A percentile compares a stretch with the other conserved stretches of the same genome.
Evolutionary conservation across 2,888 invertebrate genomes (phyloP).

Genomic region (Euproctis similis): DNA sequence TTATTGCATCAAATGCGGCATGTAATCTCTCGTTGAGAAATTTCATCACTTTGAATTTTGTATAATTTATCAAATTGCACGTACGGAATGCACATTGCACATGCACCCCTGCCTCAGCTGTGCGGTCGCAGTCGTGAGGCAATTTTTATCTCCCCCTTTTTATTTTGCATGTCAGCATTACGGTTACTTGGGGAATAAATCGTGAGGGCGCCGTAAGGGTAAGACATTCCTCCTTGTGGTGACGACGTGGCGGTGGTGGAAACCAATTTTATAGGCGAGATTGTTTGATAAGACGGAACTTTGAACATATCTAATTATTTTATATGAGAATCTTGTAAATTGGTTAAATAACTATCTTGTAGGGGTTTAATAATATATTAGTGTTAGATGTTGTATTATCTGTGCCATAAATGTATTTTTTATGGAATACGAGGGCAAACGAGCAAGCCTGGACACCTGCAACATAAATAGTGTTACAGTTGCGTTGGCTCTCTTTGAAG

Average conservation of each 20-base stretch:
- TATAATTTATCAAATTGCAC: slow-evolving; percentile 68
- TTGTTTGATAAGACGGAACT: slow-evolving; percentile 39
- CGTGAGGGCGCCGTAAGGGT: slow-evolving; percentile 36
- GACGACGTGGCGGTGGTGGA: slow-evolving; percentile 42
- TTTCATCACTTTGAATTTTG: slow-evolving; percentile 56
- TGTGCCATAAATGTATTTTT: no score
- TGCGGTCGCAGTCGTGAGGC: slow-evolving; percentile 45
- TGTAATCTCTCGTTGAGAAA: slow-evolving; percentile 44
- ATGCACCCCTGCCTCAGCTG: slow-evolving; percentile 62
- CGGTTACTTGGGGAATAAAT: slow-evolving; percentile 51
- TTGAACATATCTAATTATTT: slow-evolving; percentile 24
- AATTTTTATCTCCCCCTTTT: slow-evolving; percentile 59
- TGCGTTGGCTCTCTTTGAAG: no score
- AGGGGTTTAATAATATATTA: no score
- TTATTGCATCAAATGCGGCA: slow-evolving; percentile 25
- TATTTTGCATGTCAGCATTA: slow-evolving; percentile 42
- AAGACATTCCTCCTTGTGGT: slow-evolving; percentile 29
- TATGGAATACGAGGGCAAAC: no score
- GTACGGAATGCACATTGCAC: slow-evolving; percentile 54
- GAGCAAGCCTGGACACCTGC: no score
- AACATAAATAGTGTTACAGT: no score
- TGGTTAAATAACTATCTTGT: no score
- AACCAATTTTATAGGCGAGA: slow-evolving; percentile 38
- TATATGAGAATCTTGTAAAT: slow-evolving; percentile 25
- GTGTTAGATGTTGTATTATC: no score